These are phyloP conservation scores for Anarhynchus alexandrinus DNA, from an alignment of 2,113 vertebrate genomes.

Conservation along the genomic window DNA sequence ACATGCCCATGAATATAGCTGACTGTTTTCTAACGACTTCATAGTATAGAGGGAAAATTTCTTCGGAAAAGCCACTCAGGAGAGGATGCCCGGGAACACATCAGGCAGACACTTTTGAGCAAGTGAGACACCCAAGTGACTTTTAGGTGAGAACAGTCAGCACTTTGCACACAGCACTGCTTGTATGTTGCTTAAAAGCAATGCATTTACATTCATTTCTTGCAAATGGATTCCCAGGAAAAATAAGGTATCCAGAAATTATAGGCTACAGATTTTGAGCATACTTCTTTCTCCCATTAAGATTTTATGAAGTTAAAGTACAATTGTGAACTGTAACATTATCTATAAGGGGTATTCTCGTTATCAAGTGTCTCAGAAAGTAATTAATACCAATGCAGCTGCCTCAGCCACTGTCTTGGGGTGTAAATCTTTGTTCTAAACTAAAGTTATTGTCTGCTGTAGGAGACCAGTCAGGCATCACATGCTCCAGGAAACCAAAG, in stretches of 20 bases:
- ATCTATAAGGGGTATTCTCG: background rate
- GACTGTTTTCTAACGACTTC: background rate
- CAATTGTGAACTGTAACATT: background rate
- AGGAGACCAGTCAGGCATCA: background rate
- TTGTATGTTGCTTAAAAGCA: background rate
- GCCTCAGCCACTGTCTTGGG: background rate
- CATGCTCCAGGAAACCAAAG: background rate
- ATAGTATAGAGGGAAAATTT: background rate
- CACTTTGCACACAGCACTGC: background rate
- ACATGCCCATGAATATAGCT: background rate
- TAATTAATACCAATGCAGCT: background rate
- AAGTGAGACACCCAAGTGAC: background rate
- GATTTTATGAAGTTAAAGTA: background rate
- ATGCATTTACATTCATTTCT: background rate
- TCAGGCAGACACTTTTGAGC: background rate
- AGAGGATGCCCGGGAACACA: background rate
- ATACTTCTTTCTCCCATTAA: background rate
- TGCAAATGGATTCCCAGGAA: background rate
- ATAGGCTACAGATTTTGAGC: background rate
- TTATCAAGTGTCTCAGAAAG: background rate
- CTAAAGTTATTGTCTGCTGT: background rate
- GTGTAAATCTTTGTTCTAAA: background rate
- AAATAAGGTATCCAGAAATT: background rate
- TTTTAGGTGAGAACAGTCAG: background rate
- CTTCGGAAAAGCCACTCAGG: background rate